These are phyloP conservation scores for Xanthia icteritia DNA, from an alignment of 2,888 invertebrate species.

Conservation along the genomic window DNA sequence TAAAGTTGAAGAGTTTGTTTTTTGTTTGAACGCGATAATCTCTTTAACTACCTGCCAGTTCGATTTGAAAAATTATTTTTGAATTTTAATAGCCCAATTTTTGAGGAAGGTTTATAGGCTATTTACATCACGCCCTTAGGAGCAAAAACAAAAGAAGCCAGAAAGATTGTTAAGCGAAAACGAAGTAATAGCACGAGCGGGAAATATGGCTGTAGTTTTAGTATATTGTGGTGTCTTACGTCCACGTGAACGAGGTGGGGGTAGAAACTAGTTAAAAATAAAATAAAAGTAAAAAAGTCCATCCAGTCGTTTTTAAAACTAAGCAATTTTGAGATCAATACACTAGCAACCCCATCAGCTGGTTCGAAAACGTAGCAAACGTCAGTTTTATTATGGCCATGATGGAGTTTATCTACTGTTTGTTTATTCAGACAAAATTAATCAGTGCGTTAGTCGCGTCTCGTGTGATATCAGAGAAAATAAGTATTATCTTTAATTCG, in stretches of 20 bases:
- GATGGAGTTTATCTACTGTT: slow-evolving; percentile 2
- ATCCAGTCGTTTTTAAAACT: background rate
- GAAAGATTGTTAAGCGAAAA: background rate
- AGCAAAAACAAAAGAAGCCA: background rate
- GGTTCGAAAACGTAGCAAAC: slow-evolving; percentile 23
- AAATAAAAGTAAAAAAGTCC: background rate
- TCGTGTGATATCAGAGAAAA: slow-evolving; percentile 30
- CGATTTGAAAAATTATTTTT: too few relatives aligned
- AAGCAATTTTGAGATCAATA: background rate
- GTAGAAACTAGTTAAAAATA: background rate
- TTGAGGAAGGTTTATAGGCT: too few relatives aligned
- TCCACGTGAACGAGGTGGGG: background rate
- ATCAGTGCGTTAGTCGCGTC: slow-evolving; percentile 34
- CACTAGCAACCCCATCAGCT: slow-evolving; percentile 53
- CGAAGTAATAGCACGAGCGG: background rate
- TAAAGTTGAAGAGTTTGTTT: too few relatives aligned
- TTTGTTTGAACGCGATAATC: too few relatives aligned
- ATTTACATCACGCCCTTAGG: too few relatives aligned
- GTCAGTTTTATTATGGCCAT: slow-evolving; percentile 60
- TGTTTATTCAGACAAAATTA: slow-evolving; percentile 51
- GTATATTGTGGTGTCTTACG: background rate
- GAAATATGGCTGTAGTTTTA: background rate
- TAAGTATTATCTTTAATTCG: slow-evolving; percentile 39
- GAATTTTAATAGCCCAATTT: too few relatives aligned
- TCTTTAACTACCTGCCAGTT: too few relatives aligned